These are phyloP conservation scores for Dichetophora obliterata DNA, from an alignment of 2,888 invertebrate species.

Conservation along the genomic window DNA sequence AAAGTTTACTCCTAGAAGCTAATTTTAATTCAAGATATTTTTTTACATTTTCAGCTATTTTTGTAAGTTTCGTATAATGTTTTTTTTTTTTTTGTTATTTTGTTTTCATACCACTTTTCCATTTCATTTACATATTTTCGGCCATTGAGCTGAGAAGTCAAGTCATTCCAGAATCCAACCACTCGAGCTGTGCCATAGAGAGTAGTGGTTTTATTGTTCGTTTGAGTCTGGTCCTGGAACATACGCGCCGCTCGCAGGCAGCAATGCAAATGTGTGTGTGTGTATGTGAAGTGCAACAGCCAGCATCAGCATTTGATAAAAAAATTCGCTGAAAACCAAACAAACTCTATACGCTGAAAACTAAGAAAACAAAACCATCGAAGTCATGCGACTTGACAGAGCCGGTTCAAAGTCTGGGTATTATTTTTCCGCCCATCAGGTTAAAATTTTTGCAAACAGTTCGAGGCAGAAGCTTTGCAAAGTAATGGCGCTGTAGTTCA, in stretches of 20 bases:
- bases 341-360: background rate
- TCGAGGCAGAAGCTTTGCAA: background rate
- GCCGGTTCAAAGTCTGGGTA: background rate
- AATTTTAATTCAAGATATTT: background rate
- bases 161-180: too few relatives aligned
- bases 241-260: background rate
- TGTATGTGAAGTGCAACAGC: slow-evolving; percentile 18
- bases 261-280: background rate
- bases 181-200: too few relatives aligned
- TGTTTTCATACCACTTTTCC: background rate
- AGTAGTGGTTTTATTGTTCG: too few relatives aligned
- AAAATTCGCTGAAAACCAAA: background rate
- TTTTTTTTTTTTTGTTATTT: background rate
- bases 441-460: background rate
- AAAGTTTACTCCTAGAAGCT: too few relatives aligned
- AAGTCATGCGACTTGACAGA: too few relatives aligned
- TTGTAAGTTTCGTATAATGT: background rate
- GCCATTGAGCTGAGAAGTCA: background rate
- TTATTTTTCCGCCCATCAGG: background rate
- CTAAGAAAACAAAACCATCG: background rate
- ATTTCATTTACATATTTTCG: background rate
- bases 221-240: background rate
- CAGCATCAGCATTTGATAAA: background rate
- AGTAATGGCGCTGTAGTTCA: background rate
- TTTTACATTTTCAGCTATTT: slow-evolving; percentile 1